A percentile compares a stretch with the other conserved stretches of the same genome.
phyloP scores from a whole-genome alignment of 1,140 invertebrate genomes.

The Pectinophora gossypiella region DNA sequence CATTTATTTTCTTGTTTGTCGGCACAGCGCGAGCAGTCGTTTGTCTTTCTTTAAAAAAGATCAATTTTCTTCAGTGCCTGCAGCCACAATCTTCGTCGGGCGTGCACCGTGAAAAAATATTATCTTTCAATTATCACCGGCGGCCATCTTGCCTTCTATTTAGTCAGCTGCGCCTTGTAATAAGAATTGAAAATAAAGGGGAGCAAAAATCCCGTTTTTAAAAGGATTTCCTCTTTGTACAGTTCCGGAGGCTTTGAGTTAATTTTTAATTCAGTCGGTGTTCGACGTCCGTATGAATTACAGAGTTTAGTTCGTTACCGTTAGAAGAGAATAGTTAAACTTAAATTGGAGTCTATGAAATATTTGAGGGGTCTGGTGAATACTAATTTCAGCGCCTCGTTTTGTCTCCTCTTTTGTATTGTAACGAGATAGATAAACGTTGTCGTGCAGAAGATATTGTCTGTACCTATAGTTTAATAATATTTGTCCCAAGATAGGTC shows the following conservation, averaged over 20 bases:
- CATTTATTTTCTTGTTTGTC: not conserved
- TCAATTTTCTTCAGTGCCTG: slow-evolving; percentile 15
- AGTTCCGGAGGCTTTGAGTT: not conserved
- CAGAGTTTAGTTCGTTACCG: slow-evolving; percentile 2
- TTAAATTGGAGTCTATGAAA: not conserved
- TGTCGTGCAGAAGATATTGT: too few species aligned
- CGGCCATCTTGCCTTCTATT: slow-evolving; percentile 33
- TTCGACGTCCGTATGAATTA: slow-evolving; percentile 1
- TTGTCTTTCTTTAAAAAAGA: slow-evolving; percentile 3
- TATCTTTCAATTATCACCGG: slow-evolving; percentile 54
- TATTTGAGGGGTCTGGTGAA: not conserved
- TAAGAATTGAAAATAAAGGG: slow-evolving; percentile 37
- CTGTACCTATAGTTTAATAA: too few species aligned
- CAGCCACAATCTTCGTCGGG: slow-evolving; percentile 23
- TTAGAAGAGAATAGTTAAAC: not conserved
- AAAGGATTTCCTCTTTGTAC: not conserved
- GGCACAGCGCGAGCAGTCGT: not conserved
- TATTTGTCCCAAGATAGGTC: too few species aligned
- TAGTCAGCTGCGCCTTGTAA: slow-evolving; percentile 42
- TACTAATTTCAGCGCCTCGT: not conserved
- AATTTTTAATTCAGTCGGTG: slow-evolving; percentile 1
- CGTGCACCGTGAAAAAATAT: slow-evolving; percentile 47
- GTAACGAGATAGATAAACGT: too few species aligned
- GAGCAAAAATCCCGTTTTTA: slow-evolving; percentile 12
- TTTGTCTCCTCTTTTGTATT: too few species aligned